phyloP scores from a whole-genome alignment of 2,797 vertebrate genomes.

The Coreius guichenoti region DNA sequence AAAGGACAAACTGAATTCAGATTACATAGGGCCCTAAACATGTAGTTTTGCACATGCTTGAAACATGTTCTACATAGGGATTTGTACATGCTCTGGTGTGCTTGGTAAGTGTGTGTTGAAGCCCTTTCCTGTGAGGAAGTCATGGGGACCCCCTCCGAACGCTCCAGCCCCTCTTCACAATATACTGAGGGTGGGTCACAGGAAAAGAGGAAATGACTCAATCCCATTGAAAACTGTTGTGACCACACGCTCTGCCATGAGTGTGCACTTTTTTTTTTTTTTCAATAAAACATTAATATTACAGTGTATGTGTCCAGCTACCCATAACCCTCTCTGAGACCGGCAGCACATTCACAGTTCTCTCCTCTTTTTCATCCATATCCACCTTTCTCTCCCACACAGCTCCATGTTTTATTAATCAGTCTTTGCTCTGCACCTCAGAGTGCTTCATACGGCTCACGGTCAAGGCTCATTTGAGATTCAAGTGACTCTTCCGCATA shows the following conservation, averaged over 20 bases:
- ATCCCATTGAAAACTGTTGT: slow-evolving; percentile 30
- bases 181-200: slow-evolving; percentile 26
- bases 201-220: slow-evolving; percentile 43
- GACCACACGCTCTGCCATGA: background rate
- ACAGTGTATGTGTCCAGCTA: background rate
- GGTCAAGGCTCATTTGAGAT: slow-evolving; percentile 42
- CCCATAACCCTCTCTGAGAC: background rate
- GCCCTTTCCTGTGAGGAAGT: slow-evolving; percentile 29
- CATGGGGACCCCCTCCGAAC: background rate
- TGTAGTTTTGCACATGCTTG: background rate
- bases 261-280: background rate
- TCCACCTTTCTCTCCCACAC: slow-evolving; percentile 40
- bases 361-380: background rate
- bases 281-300: background rate
- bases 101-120: background rate
- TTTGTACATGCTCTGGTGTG: background rate
- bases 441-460: background rate
- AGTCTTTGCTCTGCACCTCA: slow-evolving; percentile 22
- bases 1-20: background rate
- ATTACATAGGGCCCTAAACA: background rate
- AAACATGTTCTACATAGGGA: background rate
- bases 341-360: background rate
- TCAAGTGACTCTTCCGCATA: slow-evolving; percentile 49
- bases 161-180: slow-evolving; percentile 2
- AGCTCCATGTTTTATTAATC: slow-evolving; percentile 59